These are phyloP conservation scores for Anguilla megastoma DNA, from an alignment of 2,797 vertebrate species.

Conservation along the genomic window DNA sequence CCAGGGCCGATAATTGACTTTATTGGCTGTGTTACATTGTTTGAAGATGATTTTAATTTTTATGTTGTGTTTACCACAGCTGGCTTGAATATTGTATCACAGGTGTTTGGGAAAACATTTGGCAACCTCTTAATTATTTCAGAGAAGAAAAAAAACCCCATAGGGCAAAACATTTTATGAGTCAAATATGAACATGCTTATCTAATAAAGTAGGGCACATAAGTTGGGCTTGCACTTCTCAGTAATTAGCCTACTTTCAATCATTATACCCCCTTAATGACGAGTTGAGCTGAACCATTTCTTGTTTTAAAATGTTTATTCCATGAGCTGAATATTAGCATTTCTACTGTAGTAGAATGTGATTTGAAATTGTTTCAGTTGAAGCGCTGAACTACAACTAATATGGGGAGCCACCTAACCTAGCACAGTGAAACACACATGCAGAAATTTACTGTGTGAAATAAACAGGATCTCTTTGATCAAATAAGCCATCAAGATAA, in stretches of 20 bases:
- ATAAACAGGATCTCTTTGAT: background rate
- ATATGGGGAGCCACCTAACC: background rate
- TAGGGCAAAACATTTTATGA: background rate
- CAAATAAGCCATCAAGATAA: background rate
- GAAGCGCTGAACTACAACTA: background rate
- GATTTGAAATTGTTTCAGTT: background rate
- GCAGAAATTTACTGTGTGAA: background rate
- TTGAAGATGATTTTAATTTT: constrained; percentile 1
- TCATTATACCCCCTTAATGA: background rate
- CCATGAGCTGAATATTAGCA: background rate
- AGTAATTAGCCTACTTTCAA: background rate
- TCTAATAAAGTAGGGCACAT: background rate
- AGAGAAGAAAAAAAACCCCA: background rate
- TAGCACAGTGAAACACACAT: background rate
- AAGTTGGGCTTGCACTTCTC: background rate
- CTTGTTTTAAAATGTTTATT: background rate
- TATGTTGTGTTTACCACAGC: background rate
- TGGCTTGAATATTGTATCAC: constrained; percentile 3
- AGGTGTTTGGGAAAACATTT: constrained; percentile 9
- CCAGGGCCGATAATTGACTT: background rate
- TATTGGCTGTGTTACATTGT: background rate
- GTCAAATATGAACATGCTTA: background rate
- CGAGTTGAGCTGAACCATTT: background rate
- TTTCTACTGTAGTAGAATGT: background rate
- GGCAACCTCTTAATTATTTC: background rate